Base-by-base conservation (phyloP, 2,797 vertebrate genomes). In the Pterois miles region DNA sequence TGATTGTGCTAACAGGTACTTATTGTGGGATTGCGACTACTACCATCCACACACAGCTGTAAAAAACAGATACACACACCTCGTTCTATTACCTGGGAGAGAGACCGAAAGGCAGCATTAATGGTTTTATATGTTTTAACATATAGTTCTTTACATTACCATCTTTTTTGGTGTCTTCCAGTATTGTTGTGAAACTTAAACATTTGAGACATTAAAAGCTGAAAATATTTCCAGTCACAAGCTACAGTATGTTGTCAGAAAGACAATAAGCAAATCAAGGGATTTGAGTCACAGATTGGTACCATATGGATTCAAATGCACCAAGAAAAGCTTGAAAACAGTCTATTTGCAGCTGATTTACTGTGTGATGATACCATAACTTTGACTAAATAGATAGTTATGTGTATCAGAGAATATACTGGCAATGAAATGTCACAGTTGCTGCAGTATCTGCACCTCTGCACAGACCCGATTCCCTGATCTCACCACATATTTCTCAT, bases 1-100 rank as follows among this genome's bases (percentile, higher is more conserved):
- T 74, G 63, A 50, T 38, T 71, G 65, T 50, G 23, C 4, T 27
- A 60, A 38, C 52, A 76, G 52, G 67, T 27, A 18, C 8, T 64
- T 46, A 27, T 59, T 54, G 4, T 40, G 22, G 43, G 52, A 59
- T 23, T 68, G n/a, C 2, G 2, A 8, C n/a, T 54, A 29, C 67
- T 25, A 60, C 6, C 8, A 22, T 46, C 3, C 14, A 40, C 67
- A 33, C n/a, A 52, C 2, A 71, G 43, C 13, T 25, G 34, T 67
- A 25, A 36, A 11, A 38, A 20, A 23, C n/a, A 29, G 23, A 29
- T 29, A 48, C 29, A 48, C 0, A 48, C 43, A 48, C 16, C 0
- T 18, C 13, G 4, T 33, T 46, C 0, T 33, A 5, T 16, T 58
- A 31, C 52, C 20, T 12, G 20, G 1, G 31, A 69, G 36, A 46